Evolutionary conservation across 2,113 vertebrate genomes (phyloP).

Genomic region (Andinoacara biseriatus): DNA sequence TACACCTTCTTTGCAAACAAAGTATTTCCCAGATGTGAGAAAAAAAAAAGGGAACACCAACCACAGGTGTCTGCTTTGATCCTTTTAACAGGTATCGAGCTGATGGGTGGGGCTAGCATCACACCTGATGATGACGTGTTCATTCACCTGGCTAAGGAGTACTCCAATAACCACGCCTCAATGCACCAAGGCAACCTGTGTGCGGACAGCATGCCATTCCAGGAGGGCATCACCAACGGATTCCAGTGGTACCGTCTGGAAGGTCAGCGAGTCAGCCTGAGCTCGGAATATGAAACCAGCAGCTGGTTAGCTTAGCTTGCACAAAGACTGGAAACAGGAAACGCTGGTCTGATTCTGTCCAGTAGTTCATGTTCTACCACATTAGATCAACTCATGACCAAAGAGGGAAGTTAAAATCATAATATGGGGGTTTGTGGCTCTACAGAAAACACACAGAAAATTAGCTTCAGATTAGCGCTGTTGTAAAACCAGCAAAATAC

Average conservation of each 20-base stretch:
- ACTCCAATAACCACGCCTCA: slow-evolving; percentile 83
- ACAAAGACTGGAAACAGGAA: neutral
- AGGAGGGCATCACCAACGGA: slow-evolving; percentile 89
- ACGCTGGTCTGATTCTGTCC: neutral
- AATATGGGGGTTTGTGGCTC: neutral
- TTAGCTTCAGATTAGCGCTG: neutral
- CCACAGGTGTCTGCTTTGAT: neutral
- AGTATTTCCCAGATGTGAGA: neutral
- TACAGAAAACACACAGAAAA: neutral
- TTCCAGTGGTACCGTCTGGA: slow-evolving; percentile 88
- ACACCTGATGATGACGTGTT: slow-evolving; percentile 92
- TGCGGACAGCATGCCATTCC: slow-evolving; percentile 71
- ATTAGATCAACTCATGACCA: too few relatives aligned
- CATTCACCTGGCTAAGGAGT: slow-evolving; percentile 87
- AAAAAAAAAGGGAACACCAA: neutral
- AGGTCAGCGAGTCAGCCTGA: slow-evolving; percentile 76
- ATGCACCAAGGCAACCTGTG: slow-evolving; percentile 84
- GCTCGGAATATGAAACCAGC: too few relatives aligned
- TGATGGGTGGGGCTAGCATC: slow-evolving; percentile 75
- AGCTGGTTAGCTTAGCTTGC: neutral
- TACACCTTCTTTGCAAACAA: too few relatives aligned
- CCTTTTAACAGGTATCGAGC: slow-evolving; percentile 67
- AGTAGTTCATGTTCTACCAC: neutral
- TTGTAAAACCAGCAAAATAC: neutral
- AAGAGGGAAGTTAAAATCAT: neutral